These are phyloP conservation scores for Silurus asotus DNA, from an alignment of 2,113 vertebrate genomes.

Conservation along the genomic window DNA sequence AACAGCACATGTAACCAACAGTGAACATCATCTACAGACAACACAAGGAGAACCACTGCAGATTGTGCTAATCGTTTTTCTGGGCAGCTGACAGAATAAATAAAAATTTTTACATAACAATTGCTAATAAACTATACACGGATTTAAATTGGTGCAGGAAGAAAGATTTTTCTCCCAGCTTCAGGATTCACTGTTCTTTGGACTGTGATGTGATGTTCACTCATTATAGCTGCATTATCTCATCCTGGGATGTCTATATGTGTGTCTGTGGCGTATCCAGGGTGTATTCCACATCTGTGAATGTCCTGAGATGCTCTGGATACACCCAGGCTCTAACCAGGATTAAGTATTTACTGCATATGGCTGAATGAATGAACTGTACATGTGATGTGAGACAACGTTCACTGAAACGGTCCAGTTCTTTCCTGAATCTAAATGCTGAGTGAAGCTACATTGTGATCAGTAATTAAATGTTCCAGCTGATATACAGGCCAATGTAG, in stretches of 20 bases:
- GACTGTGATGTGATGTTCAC: neutral
- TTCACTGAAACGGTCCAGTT: neutral
- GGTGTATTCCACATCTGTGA: neutral
- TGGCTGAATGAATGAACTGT: neutral
- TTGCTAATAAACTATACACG: neutral
- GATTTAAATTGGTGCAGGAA: neutral
- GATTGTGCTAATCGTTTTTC: neutral
- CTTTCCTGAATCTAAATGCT: slow-evolving; percentile 28
- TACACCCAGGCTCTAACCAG: neutral
- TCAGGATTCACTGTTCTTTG: neutral
- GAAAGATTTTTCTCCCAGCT: neutral
- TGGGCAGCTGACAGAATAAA: neutral
- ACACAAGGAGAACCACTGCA: neutral
- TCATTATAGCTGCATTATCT: neutral
- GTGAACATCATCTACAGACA: neutral
- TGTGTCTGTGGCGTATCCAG: neutral
- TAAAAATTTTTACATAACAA: neutral
- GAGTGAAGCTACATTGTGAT: slow-evolving; percentile 27
- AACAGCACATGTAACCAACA: neutral
- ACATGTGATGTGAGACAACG: neutral
- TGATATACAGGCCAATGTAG: slow-evolving; percentile 11
- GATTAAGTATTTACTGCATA: neutral
- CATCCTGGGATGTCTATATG: neutral
- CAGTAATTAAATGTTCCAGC: slow-evolving; percentile 41
- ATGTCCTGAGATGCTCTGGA: neutral